Base-by-base conservation (phyloP, 2,113 vertebrate genomes). In the Saguinus midas region DNA sequence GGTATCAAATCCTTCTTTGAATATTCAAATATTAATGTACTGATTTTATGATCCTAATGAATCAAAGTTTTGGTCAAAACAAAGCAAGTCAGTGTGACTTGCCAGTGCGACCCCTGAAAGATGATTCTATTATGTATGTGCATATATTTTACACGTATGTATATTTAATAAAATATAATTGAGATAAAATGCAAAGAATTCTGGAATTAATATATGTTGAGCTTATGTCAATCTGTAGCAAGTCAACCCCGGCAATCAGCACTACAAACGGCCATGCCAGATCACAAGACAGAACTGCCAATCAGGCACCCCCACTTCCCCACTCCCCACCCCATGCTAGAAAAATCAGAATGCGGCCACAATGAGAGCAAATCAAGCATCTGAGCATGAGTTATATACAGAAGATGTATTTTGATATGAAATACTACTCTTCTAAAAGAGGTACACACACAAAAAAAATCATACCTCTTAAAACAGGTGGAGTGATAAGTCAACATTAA, bases 31-130 rank as follows among this genome's bases (percentile, higher is more conserved):
- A 32, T 50, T 73, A 92, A 76, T 48, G 10, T 43, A 79, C 0
- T 58, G 43, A 95, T 78, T 82, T 91, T 64, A 61, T 57, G 37
- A 91, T 68, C 35, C 48, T 58, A 66, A 90, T 1, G 16, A 92
- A 95, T 5, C 92, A 37, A 95, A 58, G 73, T 95, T 37, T 61
- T 94, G 93, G 82, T 66, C 64, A 96, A 80, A 95, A 52, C 68
- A 96, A 87, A 97, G 95, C 88, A 97, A 96, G 87, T 79, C 82
- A 94, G 73, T 95, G 88, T 23, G 90, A 96, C 98, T 98, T 98
- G 96, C 97, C 98, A 98, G 98, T 98, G 98, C 98, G 98, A 98
- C 97, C 95, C 95, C 98, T 32, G 68, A 98, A 98, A 97, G 98
- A 96, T 97, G 95, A 98, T 98, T 98, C 96, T 98, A 95, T 12